A percentile compares a stretch with the other conserved stretches of the same genome.
Conservation (phyloP, 1,140 invertebrate genomes). For the Aethina tumida region DNA sequence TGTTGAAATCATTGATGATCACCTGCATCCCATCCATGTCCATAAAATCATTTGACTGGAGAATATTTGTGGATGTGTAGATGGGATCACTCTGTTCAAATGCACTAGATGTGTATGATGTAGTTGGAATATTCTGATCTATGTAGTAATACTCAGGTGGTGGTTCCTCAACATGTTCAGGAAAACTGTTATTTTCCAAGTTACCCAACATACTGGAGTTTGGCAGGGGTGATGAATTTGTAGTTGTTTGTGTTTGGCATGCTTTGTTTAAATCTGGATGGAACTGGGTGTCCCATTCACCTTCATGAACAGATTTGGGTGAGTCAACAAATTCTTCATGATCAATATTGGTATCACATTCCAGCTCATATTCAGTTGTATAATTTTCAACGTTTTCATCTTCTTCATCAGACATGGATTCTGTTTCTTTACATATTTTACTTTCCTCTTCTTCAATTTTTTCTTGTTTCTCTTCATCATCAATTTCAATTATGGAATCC, state of each 20-base stretch:
- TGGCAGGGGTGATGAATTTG: slow-evolving; percentile 14
- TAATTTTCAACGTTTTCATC: slow-evolving; percentile 2
- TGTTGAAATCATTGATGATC: slow-evolving; percentile 27
- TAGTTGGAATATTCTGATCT: slow-evolving; percentile 11
- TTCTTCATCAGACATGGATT: slow-evolving; percentile 3
- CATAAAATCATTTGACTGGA: slow-evolving; percentile 24
- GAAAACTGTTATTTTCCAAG: background rate
- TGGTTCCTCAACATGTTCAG: slow-evolving; percentile 7
- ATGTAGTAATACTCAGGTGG: slow-evolving; percentile 16
- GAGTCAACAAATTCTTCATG: slow-evolving; percentile 14
- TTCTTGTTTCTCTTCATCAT: background rate
- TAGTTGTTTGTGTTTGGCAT: slow-evolving; percentile 27
- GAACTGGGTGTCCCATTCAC: slow-evolving; percentile 9
- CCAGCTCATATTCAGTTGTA: slow-evolving; percentile 5
- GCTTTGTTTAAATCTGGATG: slow-evolving; percentile 27
- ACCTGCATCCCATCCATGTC: slow-evolving; percentile 30
- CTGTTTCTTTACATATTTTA: slow-evolving; percentile 2
- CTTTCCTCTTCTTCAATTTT: slow-evolving; percentile 3
- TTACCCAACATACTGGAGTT: background rate
- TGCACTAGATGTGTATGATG: background rate
- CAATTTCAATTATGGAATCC: too few species aligned
- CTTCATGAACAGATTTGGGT: slow-evolving; percentile 7
- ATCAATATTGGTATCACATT: slow-evolving; percentile 9
- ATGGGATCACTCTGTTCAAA: slow-evolving; percentile 20
- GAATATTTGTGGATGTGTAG: slow-evolving; percentile 24